Percentiles rank a stretch among this genome's conserved stretches.
Evolutionary conservation across 2,888 invertebrate species (phyloP).

Genomic region (Metopia argyrocephala): DNA sequence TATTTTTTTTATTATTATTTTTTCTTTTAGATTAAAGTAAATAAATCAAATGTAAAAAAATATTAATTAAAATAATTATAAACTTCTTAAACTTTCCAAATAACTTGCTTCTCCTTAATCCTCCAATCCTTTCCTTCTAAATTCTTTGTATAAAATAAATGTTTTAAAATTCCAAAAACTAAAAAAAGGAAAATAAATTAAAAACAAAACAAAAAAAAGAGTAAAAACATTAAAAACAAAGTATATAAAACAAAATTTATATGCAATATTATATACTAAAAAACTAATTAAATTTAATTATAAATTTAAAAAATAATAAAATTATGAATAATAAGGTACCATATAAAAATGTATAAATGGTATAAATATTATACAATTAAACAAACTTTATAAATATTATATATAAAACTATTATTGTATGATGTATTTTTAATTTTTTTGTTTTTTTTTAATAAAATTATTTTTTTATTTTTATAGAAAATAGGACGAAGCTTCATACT

Average conservation of each 20-base stretch:
- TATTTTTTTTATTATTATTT: too few relatives aligned
- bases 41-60: conserved; percentile 46
- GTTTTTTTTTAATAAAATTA: conserved; percentile 29
- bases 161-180: conserved; percentile 49
- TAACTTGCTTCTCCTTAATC: not conserved
- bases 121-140: not conserved
- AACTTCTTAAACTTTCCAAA: conserved; percentile 24
- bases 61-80: conserved; percentile 21
- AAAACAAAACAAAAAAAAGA: conserved; percentile 26
- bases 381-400: conserved; percentile 1
- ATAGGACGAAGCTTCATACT: conserved; percentile 65
- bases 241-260: conserved; percentile 62
- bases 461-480: conserved; percentile 54
- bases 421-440: conserved; percentile 19
- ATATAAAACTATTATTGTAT: conserved; percentile 11
- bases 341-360: not conserved
- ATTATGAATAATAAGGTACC: conserved; percentile 6
- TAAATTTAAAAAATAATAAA: not conserved
- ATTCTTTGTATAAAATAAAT: conserved; percentile 51
- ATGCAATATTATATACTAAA: conserved; percentile 64
- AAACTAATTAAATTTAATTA: conserved; percentile 30
- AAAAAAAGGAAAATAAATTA: conserved; percentile 21
- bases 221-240: conserved; percentile 33
- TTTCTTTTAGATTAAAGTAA: conserved; percentile 46
- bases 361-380: not conserved